Percentiles rank a stretch among this genome's conserved stretches.
Conservation (phyloP, 2,888 invertebrate genomes). For the Pyrochroa serraticornis region DNA sequence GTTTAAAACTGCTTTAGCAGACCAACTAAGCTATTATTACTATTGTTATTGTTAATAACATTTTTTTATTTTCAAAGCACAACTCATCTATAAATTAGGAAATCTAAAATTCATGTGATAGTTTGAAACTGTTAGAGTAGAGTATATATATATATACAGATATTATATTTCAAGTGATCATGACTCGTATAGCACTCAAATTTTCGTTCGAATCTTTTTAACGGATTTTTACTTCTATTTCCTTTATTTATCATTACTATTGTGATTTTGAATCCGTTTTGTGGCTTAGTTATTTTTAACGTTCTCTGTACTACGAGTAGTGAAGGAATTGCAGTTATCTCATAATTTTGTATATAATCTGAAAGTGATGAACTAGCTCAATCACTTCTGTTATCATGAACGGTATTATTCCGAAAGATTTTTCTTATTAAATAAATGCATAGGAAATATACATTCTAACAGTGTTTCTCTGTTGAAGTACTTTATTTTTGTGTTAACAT, state of each 20-base stretch:
- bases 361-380: conserved; percentile 16
- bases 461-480: conserved; percentile 17
- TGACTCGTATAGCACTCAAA: conserved; percentile 11
- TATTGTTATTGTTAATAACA: conserved; percentile 17
- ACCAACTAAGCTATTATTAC: conserved; percentile 13
- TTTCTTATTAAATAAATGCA: background rate
- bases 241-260: too few species aligned
- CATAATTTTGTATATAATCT: conserved; percentile 9
- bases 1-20: conserved; percentile 3
- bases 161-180: conserved; percentile 22
- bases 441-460: conserved; percentile 1
- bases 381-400: conserved; percentile 7
- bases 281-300: background rate
- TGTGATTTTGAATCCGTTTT: background rate
- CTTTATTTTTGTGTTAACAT: conserved; percentile 22
- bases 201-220: conserved; percentile 1
- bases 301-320: background rate
- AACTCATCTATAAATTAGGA: conserved; percentile 17
- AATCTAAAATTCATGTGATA: conserved; percentile 29
- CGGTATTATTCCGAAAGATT: background rate
- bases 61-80: conserved; percentile 13
- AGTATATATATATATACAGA: conserved; percentile 22
- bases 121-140: conserved; percentile 19
- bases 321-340: conserved; percentile 1
- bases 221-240: too few species aligned